Conservation (phyloP, 2,113 vertebrate species). For the Ameiurus melas region DNA sequence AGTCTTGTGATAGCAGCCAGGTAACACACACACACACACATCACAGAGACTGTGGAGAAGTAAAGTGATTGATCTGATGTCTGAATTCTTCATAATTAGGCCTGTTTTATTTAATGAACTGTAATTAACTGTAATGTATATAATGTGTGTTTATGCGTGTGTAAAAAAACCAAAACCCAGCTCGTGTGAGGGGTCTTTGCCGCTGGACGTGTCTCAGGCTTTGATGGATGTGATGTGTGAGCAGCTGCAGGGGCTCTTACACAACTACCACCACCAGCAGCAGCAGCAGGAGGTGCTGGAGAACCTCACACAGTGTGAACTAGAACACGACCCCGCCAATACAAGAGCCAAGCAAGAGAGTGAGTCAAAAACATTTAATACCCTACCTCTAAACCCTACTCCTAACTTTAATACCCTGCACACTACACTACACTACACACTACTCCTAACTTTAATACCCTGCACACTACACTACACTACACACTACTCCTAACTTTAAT, state of each 20-base stretch:
- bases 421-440: no score
- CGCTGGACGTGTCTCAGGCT: conserved; percentile 72
- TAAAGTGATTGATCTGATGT: not conserved
- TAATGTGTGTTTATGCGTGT: conserved; percentile 14
- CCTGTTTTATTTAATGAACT: no score
- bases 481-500: not conserved
- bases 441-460: not conserved
- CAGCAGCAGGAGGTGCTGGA: conserved; percentile 66
- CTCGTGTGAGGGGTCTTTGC: conserved; percentile 73
- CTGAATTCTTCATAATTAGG: not conserved
- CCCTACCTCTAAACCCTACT: not conserved
- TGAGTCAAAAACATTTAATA: conserved; percentile 45
- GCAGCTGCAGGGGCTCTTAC: conserved; percentile 72
- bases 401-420: not conserved
- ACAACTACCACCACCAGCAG: conserved; percentile 48
- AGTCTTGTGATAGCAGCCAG: conserved; percentile 77
- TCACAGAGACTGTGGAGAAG: not conserved
- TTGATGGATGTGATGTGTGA: conserved; percentile 80
- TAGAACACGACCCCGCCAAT: conserved; percentile 46
- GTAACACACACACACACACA: conserved; percentile 51
- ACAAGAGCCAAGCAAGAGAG: conserved; percentile 60
- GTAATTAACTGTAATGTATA: not conserved
- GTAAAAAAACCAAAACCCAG: conserved; percentile 51
- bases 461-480: no score
- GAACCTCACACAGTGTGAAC: conserved; percentile 48